Percentiles rank a stretch among this genome's conserved stretches.
Evolutionary conservation across 2,113 vertebrate genomes (phyloP).

Genomic region (Melanotaenia duboulayi): DNA sequence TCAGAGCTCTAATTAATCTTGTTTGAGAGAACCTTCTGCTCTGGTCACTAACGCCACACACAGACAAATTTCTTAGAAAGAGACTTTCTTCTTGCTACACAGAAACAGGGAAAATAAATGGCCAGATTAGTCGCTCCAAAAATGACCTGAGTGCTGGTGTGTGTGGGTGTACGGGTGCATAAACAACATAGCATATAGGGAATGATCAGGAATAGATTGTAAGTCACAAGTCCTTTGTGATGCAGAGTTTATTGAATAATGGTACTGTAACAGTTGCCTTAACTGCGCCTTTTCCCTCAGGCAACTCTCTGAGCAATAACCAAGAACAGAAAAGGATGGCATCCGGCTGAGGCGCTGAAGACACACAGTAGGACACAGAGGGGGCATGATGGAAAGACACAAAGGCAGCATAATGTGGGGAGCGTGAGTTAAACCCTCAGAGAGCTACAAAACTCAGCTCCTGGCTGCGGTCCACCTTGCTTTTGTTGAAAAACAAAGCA

Average conservation of each 20-base stretch:
- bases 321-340: conserved; percentile 43
- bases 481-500: conserved; percentile 30
- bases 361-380: conserved; percentile 28
- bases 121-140: conserved; percentile 57
- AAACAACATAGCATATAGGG: conserved; percentile 48
- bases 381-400: conserved; percentile 44
- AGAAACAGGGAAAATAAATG: conserved; percentile 41
- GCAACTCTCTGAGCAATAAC: conserved; percentile 62
- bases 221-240: conserved; percentile 61
- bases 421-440: conserved; percentile 40
- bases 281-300: conserved; percentile 49
- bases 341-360: conserved; percentile 9
- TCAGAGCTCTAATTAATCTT: conserved; percentile 76
- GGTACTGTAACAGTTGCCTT: conserved; percentile 51
- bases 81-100: conserved; percentile 24
- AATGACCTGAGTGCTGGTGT: conserved; percentile 41
- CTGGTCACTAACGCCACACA: conserved; percentile 51
- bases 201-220: conserved; percentile 67
- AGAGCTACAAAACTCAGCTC: conserved; percentile 32
- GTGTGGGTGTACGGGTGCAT: conserved; percentile 35
- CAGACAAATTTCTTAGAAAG: conserved; percentile 73
- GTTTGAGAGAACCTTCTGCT: conserved; percentile 68
- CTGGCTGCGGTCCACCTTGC: conserved; percentile 45
- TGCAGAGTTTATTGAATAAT: conserved; percentile 67
- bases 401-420: conserved; percentile 23